These are phyloP conservation scores for Yponomeuta cagnagella DNA, from an alignment of 2,888 invertebrate genomes.

Conservation along the genomic window DNA sequence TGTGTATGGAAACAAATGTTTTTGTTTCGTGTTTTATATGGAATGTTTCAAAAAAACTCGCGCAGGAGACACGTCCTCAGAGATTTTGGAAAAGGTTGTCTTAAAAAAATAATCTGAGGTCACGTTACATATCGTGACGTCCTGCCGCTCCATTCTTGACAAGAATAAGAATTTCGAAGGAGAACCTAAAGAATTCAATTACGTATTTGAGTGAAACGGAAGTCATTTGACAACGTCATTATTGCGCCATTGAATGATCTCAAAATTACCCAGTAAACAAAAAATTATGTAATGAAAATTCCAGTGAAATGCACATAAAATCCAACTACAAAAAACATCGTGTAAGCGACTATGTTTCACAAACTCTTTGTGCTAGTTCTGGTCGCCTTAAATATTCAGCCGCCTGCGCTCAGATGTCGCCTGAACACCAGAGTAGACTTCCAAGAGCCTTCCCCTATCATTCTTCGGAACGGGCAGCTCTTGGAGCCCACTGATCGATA, in stretches of 20 bases:
- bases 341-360: conserved; percentile 33
- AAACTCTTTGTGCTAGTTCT: conserved; percentile 32
- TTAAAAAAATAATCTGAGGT: no score
- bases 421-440: conserved; percentile 50
- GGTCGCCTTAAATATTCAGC: conserved; percentile 42
- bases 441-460: conserved; percentile 49
- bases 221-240: neutral
- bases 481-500: conserved; percentile 49
- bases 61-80: no score
- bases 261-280: neutral
- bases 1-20: no score
- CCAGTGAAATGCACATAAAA: neutral
- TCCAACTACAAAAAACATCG: neutral
- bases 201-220: neutral
- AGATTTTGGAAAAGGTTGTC: no score
- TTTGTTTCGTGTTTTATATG: no score
- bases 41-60: no score
- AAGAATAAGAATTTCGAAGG: no score
- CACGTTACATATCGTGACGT: no score
- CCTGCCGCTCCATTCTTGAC: no score
- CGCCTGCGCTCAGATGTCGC: conserved; percentile 36
- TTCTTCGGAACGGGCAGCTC: conserved; percentile 43
- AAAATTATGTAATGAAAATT: neutral
- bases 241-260: neutral
- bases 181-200: neutral